Evolutionary conservation across 2,797 vertebrate genomes (phyloP).

Genomic region (Hypotaenidia okinawae): DNA sequence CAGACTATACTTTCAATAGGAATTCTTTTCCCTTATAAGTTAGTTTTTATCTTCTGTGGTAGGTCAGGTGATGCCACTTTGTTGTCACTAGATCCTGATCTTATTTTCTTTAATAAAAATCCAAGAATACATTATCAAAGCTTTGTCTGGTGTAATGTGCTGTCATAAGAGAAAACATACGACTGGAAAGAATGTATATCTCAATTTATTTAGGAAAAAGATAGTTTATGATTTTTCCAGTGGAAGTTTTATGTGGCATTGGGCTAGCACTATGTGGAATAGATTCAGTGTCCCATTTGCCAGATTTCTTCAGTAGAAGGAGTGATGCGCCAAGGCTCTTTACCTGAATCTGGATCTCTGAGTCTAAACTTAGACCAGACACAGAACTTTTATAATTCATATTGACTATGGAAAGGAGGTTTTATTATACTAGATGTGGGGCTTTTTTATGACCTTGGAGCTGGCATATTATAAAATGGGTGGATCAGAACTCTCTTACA

Average conservation of each 20-base stretch:
- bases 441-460: neutral
- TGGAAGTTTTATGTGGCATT: neutral
- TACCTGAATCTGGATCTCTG: neutral
- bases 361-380: neutral
- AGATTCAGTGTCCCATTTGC: neutral
- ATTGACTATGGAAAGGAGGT: neutral
- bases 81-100: neutral
- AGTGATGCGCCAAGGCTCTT: neutral
- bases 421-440: neutral
- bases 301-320: neutral
- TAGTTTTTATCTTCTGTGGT: neutral
- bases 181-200: conserved; percentile 3
- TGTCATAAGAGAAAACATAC: conserved; percentile 6
- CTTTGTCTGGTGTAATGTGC: neutral
- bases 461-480: neutral
- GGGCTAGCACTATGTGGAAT: neutral
- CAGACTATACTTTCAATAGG: neutral
- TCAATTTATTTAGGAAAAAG: neutral
- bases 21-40: neutral
- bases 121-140: neutral
- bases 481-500: neutral
- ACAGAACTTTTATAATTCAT: neutral
- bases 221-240: conserved; percentile 7
- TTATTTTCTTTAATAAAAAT: neutral
- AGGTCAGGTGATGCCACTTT: neutral